Base-by-base conservation (phyloP, 2,113 vertebrate genomes). In the Tapirus terrestris region DNA sequence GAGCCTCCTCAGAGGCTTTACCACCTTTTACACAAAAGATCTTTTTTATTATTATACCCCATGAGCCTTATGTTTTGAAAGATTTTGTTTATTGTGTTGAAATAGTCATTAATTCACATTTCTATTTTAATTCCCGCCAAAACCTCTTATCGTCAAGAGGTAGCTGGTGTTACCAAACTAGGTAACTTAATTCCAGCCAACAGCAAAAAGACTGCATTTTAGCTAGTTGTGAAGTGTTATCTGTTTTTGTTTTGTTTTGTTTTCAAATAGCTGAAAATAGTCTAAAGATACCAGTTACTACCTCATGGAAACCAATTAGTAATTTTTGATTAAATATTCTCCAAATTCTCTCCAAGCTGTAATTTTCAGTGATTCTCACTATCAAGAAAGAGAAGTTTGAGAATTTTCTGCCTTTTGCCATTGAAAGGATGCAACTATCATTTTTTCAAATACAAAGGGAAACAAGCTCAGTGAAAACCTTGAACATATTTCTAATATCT, bases 251-350 rank as follows among this genome's bases (percentile, higher is more conserved):
- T 90, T 45, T 60, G 6, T 48, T 85, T 51, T 72, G 11, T 72
- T 93, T 90, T 94, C 36, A 93, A 87, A 75, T 36, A 68, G 43
- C 58, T 70, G 43, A 70, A 95, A 76, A 65, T 56, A 83, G 88
- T 9, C 33, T 43, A 81, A 89, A 60, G 29, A 39, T 65, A 67
- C 11, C 18, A 65, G 9, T 94, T 91, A 70, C 10, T 56, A 75
- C 29, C n/a, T 48, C 21, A 80, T 70, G 18, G n/a, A 80, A 91
- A 90, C 10, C 33, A 83, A 0, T 82, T 91, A 87, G 36, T 65
- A 73, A 83, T 0, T n/a, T 94, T 77, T 79, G 36, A 89, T 89
- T 94, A 89, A 87, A 48, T 67, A 70, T 8, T 70, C 31, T 88
- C 10, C 36, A 94, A 36, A 53, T 61, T 68, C 20, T 43, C 27